Conservation (phyloP, 2,888 invertebrate genomes). For the Torymus aiolomorphi region DNA sequence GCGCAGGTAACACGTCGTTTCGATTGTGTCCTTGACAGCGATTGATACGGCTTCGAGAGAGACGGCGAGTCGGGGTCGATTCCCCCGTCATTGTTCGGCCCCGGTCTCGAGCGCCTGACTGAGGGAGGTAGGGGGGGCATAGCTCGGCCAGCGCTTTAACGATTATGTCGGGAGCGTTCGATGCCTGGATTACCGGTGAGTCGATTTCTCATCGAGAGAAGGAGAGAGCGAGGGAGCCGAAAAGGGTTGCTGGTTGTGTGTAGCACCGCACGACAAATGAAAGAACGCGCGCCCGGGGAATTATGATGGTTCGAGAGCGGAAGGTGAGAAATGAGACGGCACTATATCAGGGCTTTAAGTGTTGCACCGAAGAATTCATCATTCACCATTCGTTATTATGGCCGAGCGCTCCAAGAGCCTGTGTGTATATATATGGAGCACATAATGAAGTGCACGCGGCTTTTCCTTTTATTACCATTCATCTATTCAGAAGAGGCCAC, state of each 20-base stretch:
- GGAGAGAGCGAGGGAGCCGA: conserved; percentile 5
- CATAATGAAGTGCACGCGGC: conserved; percentile 46
- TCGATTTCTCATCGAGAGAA: conserved; percentile 62
- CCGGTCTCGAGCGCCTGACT: not conserved
- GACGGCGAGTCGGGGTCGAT: conserved; percentile 16
- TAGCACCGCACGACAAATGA: conserved; percentile 49
- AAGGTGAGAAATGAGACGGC: conserved; percentile 56
- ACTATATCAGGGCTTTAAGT: conserved; percentile 49
- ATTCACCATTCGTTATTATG: conserved; percentile 52
- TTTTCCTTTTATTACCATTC: conserved; percentile 49
- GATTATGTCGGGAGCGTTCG: conserved; percentile 55
- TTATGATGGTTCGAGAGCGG: conserved; percentile 31
- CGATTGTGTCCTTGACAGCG: conserved; percentile 70
- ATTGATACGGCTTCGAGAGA: conserved; percentile 69
- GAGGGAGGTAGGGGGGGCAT: not conserved
- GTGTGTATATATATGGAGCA: conserved; percentile 33
- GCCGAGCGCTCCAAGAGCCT: not conserved
- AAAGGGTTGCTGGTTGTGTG: conserved; percentile 37
- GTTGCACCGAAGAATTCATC: conserved; percentile 50
- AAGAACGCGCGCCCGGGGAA: conserved; percentile 45
- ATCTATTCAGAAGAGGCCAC: conserved; percentile 33
- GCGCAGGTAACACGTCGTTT: conserved; percentile 67
- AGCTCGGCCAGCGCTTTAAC: conserved; percentile 52
- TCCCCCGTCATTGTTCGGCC: conserved; percentile 28
- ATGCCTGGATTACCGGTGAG: conserved; percentile 51